phyloP scores from a whole-genome alignment of 2,113 vertebrate genomes.

The Planiliza haematocheilus region DNA sequence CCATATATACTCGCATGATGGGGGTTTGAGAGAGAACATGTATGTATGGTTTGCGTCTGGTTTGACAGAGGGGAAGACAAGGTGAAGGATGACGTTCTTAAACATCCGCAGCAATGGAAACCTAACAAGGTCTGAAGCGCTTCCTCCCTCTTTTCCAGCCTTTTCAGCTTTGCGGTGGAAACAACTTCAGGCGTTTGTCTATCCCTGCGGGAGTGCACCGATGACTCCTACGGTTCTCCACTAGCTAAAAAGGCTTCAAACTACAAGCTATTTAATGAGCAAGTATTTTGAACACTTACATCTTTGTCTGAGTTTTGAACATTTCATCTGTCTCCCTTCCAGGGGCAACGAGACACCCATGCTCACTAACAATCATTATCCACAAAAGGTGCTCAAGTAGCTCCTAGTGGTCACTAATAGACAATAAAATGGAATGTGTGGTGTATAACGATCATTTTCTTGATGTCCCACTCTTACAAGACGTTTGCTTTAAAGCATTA shows the following conservation, averaged over 20 bases:
- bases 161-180: constrained; percentile 7
- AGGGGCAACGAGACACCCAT: too few relatives aligned
- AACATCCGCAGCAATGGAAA: constrained; percentile 29
- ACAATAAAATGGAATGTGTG: too few relatives aligned
- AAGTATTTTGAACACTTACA: background rate
- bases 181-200: background rate
- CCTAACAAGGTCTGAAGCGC: constrained; percentile 35
- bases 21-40: background rate
- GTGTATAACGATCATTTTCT: background rate
- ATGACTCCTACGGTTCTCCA: constrained; percentile 10
- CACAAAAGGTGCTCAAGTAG: too few relatives aligned
- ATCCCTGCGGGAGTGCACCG: background rate
- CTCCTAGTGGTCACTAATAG: too few relatives aligned
- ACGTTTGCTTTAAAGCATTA: background rate
- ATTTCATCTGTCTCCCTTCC: too few relatives aligned
- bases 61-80: background rate
- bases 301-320: too few relatives aligned
- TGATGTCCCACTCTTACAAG: background rate
- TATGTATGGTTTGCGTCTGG: constrained; percentile 2
- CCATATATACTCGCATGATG: background rate
- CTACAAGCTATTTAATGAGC: constrained; percentile 8
- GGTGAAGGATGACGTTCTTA: constrained; percentile 31
- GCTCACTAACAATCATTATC: too few relatives aligned
- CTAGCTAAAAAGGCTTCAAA: background rate
- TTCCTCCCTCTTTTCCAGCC: constrained; percentile 8